These are phyloP conservation scores for Oligia strigilis DNA, from an alignment of 2,888 invertebrate species.

Conservation along the genomic window DNA sequence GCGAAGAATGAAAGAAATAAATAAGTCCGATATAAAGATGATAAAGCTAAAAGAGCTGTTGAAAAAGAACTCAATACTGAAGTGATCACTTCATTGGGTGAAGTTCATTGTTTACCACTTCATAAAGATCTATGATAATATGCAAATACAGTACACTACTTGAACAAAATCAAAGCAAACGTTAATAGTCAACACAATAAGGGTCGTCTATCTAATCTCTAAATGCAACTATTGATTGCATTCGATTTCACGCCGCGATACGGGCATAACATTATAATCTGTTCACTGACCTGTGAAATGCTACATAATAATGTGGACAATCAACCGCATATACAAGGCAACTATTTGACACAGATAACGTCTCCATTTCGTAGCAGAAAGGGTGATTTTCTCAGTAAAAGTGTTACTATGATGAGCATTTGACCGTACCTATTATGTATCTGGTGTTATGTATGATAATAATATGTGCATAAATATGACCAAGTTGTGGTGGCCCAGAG, in stretches of 20 bases:
- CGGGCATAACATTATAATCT: neutral
- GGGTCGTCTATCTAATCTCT: constrained; percentile 36
- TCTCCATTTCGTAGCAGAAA: neutral
- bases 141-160: neutral
- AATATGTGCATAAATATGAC: neutral
- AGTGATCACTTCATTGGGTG: neutral
- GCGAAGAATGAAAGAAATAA: neutral
- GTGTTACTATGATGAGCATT: neutral
- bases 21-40: neutral
- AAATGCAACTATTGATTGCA: constrained; percentile 49
- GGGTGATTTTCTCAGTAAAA: neutral
- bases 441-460: neutral
- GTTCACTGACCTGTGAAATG: constrained; percentile 12
- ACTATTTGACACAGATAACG: too few species aligned
- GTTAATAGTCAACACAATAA: constrained; percentile 10
- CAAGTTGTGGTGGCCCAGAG: neutral
- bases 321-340: neutral
- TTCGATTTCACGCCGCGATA: constrained; percentile 30
- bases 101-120: constrained; percentile 12
- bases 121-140: neutral
- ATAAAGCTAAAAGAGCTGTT: neutral
- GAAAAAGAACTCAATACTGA: neutral
- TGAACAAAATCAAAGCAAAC: constrained; percentile 15
- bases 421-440: neutral
- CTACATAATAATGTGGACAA: neutral